Percentiles rank a stretch among this genome's conserved stretches.
These are phyloP conservation scores for Microtus pennsylvanicus DNA, from an alignment of 2,113 vertebrate genomes.

Conservation along the genomic window DNA sequence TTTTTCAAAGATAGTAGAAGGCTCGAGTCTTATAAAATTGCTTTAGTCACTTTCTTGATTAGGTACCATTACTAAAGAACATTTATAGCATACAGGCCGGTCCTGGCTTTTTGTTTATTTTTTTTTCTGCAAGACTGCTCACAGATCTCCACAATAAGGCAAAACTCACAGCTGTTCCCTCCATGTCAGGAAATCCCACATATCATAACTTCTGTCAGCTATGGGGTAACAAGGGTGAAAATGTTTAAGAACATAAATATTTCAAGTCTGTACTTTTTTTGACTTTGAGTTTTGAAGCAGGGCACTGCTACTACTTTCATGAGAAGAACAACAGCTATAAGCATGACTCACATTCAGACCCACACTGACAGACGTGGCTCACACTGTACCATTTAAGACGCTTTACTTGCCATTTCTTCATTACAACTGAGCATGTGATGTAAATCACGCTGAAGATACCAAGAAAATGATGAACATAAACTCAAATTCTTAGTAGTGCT, in stretches of 20 bases:
- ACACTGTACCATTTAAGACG: not conserved
- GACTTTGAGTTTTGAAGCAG: not conserved
- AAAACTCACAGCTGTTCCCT: conserved; percentile 22
- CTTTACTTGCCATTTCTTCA: not conserved
- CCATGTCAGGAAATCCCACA: conserved; percentile 5
- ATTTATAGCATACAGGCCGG: not conserved
- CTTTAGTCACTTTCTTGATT: not conserved
- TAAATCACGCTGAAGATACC: not conserved
- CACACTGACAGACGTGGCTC: not conserved
- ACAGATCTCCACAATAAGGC: not conserved
- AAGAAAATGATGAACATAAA: conserved; percentile 16
- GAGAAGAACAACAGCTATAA: not conserved
- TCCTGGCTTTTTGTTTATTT: not conserved
- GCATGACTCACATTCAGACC: not conserved
- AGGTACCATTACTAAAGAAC: not conserved
- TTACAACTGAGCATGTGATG: not conserved
- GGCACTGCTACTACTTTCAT: not conserved
- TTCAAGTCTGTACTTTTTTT: conserved; percentile 21
- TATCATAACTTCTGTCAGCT: conserved; percentile 38
- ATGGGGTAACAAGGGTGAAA: conserved; percentile 41
- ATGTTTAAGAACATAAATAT: conserved; percentile 26
- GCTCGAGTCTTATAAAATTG: not conserved
- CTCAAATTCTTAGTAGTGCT: conserved; percentile 14
- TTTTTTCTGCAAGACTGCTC: not conserved
- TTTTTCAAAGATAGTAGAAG: not conserved